A percentile compares a stretch with the other conserved stretches of the same genome.
phyloP scores from a whole-genome alignment of 2,113 vertebrate genomes.

The Spea bombifrons region DNA sequence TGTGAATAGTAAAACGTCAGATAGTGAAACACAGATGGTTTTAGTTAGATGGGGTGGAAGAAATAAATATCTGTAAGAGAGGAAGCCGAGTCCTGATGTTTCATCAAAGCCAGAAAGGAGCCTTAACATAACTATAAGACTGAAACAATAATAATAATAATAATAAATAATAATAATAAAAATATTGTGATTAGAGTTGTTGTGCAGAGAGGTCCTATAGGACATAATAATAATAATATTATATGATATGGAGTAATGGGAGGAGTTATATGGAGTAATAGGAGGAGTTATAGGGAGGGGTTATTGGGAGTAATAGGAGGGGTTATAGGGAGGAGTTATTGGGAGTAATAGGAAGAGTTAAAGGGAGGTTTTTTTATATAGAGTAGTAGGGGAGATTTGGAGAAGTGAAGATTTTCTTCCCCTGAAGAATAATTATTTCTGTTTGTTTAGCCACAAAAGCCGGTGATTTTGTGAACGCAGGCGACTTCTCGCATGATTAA shows the following conservation, averaged over 20 bases:
- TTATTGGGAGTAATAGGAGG: neutral
- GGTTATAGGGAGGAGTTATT: neutral
- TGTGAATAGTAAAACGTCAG: conserved; percentile 2
- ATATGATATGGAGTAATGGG: no score
- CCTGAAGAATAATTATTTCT: neutral
- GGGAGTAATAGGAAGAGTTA: neutral
- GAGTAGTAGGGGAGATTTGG: no score
- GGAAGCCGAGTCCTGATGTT: conserved; percentile 7
- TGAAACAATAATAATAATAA: neutral
- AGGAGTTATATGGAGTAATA: neutral
- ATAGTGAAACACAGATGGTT: conserved; percentile 31
- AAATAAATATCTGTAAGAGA: conserved; percentile 27
- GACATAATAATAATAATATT: no score
- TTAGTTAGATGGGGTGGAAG: conserved; percentile 38
- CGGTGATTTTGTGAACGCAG: conserved; percentile 11
- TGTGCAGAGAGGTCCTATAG: no score
- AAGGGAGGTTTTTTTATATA: no score
- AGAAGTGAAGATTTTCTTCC: no score
- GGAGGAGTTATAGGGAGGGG: neutral
- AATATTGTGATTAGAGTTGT: no score
- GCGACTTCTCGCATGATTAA: conserved; percentile 25
- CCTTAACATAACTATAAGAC: conserved; percentile 36
- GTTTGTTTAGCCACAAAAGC: conserved; percentile 30
- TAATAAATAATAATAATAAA: no score
- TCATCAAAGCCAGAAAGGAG: conserved; percentile 31